Evolutionary conservation across 2,797 vertebrate genomes (phyloP).

Genomic region (Dicrostonyx torquatus): DNA sequence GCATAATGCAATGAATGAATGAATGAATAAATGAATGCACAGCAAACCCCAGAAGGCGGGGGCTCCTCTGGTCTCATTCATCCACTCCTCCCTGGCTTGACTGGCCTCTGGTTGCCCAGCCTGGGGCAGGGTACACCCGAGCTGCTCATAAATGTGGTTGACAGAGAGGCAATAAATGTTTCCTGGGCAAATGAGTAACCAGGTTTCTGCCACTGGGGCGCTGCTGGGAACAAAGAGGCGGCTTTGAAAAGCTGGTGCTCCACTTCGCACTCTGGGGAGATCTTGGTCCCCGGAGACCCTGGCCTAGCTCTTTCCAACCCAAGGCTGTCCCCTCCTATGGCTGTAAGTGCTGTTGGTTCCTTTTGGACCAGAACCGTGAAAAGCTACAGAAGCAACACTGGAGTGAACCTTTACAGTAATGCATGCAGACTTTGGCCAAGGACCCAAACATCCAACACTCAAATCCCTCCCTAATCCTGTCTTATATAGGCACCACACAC

Average conservation of each 20-base stretch:
- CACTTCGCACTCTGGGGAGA: background rate
- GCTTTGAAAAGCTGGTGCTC: background rate
- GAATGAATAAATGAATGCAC: background rate
- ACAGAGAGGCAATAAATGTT: constrained; percentile 37
- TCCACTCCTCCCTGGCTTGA: too few species aligned
- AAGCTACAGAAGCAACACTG: background rate
- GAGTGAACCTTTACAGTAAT: background rate
- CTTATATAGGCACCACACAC: background rate
- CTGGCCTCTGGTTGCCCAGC: background rate
- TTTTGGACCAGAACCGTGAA: background rate
- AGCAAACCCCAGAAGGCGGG: background rate
- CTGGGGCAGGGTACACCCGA: background rate
- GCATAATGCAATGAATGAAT: background rate
- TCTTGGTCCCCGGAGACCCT: background rate
- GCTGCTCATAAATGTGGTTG: constrained; percentile 12
- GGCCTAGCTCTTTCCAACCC: background rate
- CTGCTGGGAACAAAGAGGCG: background rate
- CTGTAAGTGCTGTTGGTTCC: background rate
- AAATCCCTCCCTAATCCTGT: background rate
- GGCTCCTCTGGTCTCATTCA: constrained; percentile 12
- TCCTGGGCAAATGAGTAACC: constrained; percentile 70
- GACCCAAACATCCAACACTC: background rate
- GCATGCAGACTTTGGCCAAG: background rate
- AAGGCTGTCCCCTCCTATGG: background rate
- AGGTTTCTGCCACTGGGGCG: background rate